phyloP scores from a whole-genome alignment of 2,797 vertebrate genomes.

The Natrix natrix region DNA sequence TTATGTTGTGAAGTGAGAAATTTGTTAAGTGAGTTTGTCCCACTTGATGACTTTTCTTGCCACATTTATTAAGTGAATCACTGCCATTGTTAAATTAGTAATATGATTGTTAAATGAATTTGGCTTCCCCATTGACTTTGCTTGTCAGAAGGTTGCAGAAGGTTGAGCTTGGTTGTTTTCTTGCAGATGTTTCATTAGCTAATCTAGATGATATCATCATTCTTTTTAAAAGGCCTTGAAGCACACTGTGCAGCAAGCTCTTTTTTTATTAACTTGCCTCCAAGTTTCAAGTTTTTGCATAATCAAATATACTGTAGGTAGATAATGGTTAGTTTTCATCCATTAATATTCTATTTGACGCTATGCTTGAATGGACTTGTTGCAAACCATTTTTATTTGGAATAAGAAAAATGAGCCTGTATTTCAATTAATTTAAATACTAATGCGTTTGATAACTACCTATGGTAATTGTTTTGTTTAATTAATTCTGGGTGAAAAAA shows the following conservation, averaged over 20 bases:
- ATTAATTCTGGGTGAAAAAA: background rate
- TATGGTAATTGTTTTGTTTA: background rate
- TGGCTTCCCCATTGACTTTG: too few species aligned
- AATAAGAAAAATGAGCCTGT: slow-evolving; percentile 16
- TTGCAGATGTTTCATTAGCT: background rate
- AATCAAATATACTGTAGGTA: background rate
- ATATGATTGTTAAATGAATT: too few species aligned
- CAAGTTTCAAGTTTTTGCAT: background rate
- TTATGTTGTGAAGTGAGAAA: too few species aligned
- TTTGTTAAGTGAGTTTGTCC: too few species aligned
- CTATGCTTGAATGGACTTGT: background rate
- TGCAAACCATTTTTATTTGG: background rate
- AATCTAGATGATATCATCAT: background rate
- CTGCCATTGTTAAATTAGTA: too few species aligned
- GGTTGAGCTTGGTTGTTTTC: background rate
- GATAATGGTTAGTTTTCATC: background rate
- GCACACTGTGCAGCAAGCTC: background rate
- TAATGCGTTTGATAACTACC: slow-evolving; percentile 39
- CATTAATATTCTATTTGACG: background rate
- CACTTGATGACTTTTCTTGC: too few species aligned
- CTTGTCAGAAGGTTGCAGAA: too few species aligned
- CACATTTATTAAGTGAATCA: too few species aligned
- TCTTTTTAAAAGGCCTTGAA: background rate
- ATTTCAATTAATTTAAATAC: slow-evolving; percentile 34
- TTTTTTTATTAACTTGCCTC: background rate